A percentile compares a stretch with the other conserved stretches of the same genome.
phyloP scores from a whole-genome alignment of 2,888 invertebrate genomes.

The Epinotia ramella region DNA sequence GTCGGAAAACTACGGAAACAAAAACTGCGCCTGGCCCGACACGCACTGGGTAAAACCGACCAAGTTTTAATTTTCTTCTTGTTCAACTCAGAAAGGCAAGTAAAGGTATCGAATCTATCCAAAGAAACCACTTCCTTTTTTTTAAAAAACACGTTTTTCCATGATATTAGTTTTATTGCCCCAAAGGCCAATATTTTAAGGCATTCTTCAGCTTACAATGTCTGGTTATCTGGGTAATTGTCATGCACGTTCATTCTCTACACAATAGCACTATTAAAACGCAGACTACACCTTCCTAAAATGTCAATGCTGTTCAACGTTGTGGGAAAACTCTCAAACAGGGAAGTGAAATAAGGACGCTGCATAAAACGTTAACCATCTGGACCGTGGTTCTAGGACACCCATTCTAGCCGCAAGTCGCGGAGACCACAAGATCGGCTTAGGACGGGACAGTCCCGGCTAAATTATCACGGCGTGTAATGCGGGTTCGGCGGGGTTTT shows the following conservation, averaged over 20 bases:
- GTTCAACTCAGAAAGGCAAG: no score
- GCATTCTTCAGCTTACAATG: background rate
- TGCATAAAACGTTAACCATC: slow-evolving; percentile 70
- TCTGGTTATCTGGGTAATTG: background rate
- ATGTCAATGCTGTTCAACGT: slow-evolving; percentile 28
- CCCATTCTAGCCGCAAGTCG: slow-evolving; percentile 54
- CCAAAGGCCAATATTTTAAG: background rate
- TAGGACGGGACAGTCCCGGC: slow-evolving; percentile 38
- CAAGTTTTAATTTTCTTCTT: no score
- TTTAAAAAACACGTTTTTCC: no score
- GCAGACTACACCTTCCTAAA: slow-evolving; percentile 20
- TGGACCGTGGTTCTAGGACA: slow-evolving; percentile 65
- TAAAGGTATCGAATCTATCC: no score
- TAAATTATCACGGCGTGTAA: slow-evolving; percentile 27
- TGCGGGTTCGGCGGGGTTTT: slow-evolving; percentile 5
- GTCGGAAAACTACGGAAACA: no score
- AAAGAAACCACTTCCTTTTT: no score
- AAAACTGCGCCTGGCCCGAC: no score
- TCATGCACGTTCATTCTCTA: background rate
- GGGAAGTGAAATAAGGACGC: slow-evolving; percentile 48
- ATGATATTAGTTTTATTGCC: no score
- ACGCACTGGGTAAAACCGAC: no score
- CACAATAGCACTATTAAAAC: slow-evolving; percentile 10
- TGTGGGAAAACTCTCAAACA: slow-evolving; percentile 44
- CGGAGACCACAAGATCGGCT: slow-evolving; percentile 38